Percentiles rank a stretch among this genome's conserved stretches.
Conservation (phyloP, 2,797 vertebrate genomes). For the Muscicapa striata region DNA sequence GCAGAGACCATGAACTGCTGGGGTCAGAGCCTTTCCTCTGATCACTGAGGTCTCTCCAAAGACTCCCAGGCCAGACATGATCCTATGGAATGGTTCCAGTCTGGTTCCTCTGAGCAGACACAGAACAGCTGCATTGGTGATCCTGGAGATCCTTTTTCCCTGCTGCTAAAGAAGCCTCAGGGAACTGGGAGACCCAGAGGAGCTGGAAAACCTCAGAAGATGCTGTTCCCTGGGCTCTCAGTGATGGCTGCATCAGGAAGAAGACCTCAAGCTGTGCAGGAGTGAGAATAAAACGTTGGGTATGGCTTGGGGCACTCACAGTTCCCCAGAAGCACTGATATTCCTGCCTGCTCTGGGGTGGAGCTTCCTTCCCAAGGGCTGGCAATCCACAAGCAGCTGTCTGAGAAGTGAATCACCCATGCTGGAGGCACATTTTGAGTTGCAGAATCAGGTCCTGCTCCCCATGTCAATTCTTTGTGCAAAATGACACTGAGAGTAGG, state of each 20-base stretch:
- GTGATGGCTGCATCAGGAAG: background rate
- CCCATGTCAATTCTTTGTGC: background rate
- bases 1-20: background rate
- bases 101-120: background rate
- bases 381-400: background rate
- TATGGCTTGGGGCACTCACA: background rate
- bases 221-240: background rate
- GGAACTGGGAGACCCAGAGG: background rate
- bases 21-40: background rate
- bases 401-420: background rate
- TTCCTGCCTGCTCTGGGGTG: background rate
- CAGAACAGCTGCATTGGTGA: accelerated
- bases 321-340: background rate
- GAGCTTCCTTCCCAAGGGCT: background rate
- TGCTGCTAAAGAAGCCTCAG: background rate
- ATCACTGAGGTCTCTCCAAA: background rate
- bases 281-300: accelerated
- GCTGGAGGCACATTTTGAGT: background rate
- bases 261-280: background rate
- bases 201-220: background rate
- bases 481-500: background rate
- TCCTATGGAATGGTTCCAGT: background rate
- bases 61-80: background rate
- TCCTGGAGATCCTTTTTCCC: background rate
- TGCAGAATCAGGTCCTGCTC: background rate